phyloP scores from a whole-genome alignment of 2,113 vertebrate species.

The Narcine bancroftii region DNA sequence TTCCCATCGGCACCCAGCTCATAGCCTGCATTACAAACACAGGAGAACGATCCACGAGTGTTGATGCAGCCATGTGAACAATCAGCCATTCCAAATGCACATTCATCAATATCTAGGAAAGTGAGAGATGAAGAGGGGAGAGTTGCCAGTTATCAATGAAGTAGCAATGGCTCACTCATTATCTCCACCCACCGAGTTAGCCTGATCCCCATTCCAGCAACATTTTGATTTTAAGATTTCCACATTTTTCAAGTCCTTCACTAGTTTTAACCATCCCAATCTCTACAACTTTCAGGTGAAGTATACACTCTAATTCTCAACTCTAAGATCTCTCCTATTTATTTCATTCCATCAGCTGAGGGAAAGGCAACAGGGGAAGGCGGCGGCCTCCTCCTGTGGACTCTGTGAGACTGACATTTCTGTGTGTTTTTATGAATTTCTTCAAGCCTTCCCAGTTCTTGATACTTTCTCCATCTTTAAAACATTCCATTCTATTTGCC shows the following conservation, averaged over 20 bases:
- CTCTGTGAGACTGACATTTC: too few species aligned
- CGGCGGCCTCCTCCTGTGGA: too few species aligned
- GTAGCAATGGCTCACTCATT: neutral
- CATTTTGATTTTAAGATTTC: neutral
- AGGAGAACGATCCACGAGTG: constrained; percentile 74
- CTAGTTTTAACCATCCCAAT: neutral
- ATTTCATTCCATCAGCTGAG: neutral
- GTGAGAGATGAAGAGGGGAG: neutral
- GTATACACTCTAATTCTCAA: neutral
- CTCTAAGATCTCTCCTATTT: neutral
- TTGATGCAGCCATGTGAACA: constrained; percentile 84
- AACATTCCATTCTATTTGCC: neutral
- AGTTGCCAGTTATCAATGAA: too few species aligned
- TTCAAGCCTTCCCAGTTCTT: neutral
- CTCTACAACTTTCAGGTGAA: neutral
- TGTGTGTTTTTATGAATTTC: too few species aligned
- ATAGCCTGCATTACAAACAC: constrained; percentile 72
- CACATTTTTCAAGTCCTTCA: too few species aligned
- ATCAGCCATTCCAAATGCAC: constrained; percentile 51
- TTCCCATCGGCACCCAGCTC: constrained; percentile 78
- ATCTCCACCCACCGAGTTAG: neutral
- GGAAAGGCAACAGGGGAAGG: too few species aligned
- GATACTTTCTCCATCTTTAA: neutral
- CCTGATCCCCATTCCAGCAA: too few species aligned
- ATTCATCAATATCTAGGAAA: constrained; percentile 78